A percentile compares a stretch with the other conserved stretches of the same genome.
These are phyloP conservation scores for Ooceraea biroi DNA, from an alignment of 1,140 invertebrate genomes.

Conservation along the genomic window DNA sequence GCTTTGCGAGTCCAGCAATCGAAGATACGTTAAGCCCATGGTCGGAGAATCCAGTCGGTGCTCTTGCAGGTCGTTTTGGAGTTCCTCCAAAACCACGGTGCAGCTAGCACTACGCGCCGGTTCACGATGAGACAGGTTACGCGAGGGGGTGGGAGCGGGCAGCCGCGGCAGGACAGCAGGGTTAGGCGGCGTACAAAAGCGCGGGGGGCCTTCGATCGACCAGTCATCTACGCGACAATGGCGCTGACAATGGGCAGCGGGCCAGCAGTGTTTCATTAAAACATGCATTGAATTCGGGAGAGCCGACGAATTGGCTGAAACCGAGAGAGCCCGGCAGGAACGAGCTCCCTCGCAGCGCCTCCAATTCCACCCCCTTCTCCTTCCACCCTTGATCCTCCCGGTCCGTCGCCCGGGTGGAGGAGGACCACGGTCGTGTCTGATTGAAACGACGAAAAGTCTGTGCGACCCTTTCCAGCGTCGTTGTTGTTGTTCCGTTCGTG, in stretches of 20 bases:
- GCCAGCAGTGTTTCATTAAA: slow-evolving; percentile 85
- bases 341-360: slow-evolving; percentile 19
- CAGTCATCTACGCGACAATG: slow-evolving; percentile 81
- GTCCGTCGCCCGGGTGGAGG: slow-evolving; percentile 23
- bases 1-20: not conserved
- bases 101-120: slow-evolving; percentile 38
- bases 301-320: slow-evolving; percentile 79
- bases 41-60: not conserved
- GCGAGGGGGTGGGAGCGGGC: slow-evolving; percentile 20
- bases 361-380: not conserved
- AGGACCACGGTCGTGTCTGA: slow-evolving; percentile 80
- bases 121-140: slow-evolving; percentile 59
- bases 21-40: slow-evolving; percentile 50
- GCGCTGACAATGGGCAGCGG: slow-evolving; percentile 83
- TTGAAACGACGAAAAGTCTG: slow-evolving; percentile 85
- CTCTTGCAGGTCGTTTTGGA: slow-evolving; percentile 74
- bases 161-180: not conserved
- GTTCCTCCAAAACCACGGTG: slow-evolving; percentile 70
- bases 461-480: slow-evolving; percentile 44
- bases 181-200: slow-evolving; percentile 72
- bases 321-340: slow-evolving; percentile 68
- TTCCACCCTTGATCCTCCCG: not conserved
- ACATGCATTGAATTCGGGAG: slow-evolving; percentile 82
- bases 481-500: slow-evolving; percentile 55
- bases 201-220: slow-evolving; percentile 76